A percentile compares a stretch with the other conserved stretches of the same genome.
These are phyloP conservation scores for Macrosiphum euphorbiae DNA, from an alignment of 2,888 invertebrate species.

Conservation along the genomic window DNA sequence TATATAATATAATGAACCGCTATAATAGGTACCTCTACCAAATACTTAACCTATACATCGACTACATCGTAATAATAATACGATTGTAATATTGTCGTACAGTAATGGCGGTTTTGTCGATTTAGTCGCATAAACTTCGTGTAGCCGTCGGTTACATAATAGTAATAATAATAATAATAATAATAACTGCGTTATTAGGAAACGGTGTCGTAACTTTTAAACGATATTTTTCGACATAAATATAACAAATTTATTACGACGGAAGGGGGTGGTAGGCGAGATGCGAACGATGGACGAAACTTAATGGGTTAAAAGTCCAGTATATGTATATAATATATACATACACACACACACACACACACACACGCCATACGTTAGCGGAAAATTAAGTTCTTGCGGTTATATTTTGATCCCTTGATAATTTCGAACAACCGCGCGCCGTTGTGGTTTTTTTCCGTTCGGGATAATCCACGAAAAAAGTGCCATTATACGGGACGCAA, in stretches of 20 bases:
- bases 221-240: slow-evolving; percentile 56
- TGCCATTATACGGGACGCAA: slow-evolving; percentile 12
- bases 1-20: background rate
- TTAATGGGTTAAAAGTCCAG: slow-evolving; percentile 49
- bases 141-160: background rate
- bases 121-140: slow-evolving; percentile 29
- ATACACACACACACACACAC: background rate
- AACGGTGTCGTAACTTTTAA: slow-evolving; percentile 54
- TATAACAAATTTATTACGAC: slow-evolving; percentile 38
- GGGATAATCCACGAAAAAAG: slow-evolving; percentile 37
- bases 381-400: slow-evolving; percentile 54
- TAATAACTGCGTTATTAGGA: slow-evolving; percentile 40
- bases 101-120: slow-evolving; percentile 25
- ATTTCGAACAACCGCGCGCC: background rate
- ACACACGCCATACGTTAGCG: background rate
- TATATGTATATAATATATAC: background rate
- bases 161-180: slow-evolving; percentile 41
- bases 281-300: slow-evolving; percentile 14
- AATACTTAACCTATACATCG: background rate
- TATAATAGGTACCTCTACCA: background rate
- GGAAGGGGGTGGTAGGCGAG: background rate
- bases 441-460: background rate
- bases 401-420: slow-evolving; percentile 53
- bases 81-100: background rate
- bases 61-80: slow-evolving; percentile 29